Base-by-base conservation (phyloP, 2,113 vertebrate species). In the Xenopus tropicalis region DNA sequence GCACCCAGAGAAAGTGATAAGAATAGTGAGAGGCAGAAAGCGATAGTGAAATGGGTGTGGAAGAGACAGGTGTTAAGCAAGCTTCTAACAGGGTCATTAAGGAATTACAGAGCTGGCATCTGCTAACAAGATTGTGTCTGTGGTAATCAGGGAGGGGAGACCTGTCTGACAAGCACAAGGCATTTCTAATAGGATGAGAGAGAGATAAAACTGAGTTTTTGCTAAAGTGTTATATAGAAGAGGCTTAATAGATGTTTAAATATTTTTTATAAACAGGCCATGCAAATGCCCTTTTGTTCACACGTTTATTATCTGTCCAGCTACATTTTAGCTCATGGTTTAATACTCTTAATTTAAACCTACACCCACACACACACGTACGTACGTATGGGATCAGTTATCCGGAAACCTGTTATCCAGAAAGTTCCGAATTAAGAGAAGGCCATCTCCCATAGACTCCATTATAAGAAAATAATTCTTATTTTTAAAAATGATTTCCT, bases 41-140 rank as follows among this genome's bases (percentile, higher is more conserved):
- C 16, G 46, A 48, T 48, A 44, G 24, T 14, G 37, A 57, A 20
- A 58, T 51, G 58, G 71, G 71, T 59, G 64, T 67, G 64, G 37
- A 17, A 17, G 29, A 37, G 29, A 37, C 29, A 56, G 62, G 63
- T 61, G 71, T 66, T 54, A 74, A 74, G 25, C 17, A 19, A 14
- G 42, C 42, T 66, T n/a, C 29, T 72, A 67, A 74, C 72, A 67
- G 72, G 72, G 72, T 74, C 64, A 74, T 74, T 74, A 74, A 59
- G 72, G 72, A 61, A 67, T 74, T 74, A 74, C 19, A 67, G 42
- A 51, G 42, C 64, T 74, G 72, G 72, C 72, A 74, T 43, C 72
- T 74, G 63, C 67, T 74, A 74, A 67, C 72, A 48, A 66, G 72
- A 67, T 74, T 74, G 63, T 61, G 52, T 74, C 54, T 67, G 37